Evolutionary conservation across 2,797 vertebrate species (phyloP), one percentile per base, ranked within the genome.

Genomic region (Sebastes iracundus): DNA sequence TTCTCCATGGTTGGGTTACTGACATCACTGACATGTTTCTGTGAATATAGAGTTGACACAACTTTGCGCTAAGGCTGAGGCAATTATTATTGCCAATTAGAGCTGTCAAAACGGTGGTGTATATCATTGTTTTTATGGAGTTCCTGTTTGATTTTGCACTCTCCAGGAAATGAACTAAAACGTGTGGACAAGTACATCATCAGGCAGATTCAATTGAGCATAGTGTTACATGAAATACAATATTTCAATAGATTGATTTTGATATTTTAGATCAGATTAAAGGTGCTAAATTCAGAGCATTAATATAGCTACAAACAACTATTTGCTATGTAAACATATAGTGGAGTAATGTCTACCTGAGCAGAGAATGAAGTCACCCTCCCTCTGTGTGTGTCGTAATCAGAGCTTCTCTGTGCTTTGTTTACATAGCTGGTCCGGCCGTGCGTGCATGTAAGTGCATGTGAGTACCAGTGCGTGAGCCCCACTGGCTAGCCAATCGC

Each of bases 11-110:
- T 18, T 52, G 66, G 22, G 49, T 23, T n/a, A 72, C 30, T 75
- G 78, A 77, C 22, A 70, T 77, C 38, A 67, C 7, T 9, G 18
- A 55, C 42, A 82, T 77, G 16, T 81, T 67, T 63, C 42, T 6
- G 7, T 8, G 20, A 33, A 60, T 68, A 56, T 4, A 64, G 14
- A 71, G 30, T 66, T 12, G 67, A 33, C 35, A 59, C 0, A 16
- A 53, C 42, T 38, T 32, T 28, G 35, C 3, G 23, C 22, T 53
- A 14, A 42, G 22, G 25, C 7, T 9, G 20, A 69, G 35, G n/a
- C 12, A 71, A 22, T 33, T 66, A n/a, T 16, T 65, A 61, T 33
- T 72, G 42, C 55, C 27, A 71, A 56, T 66, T 35, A 77, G 23
- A 71, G 42, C 27, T 61, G 61, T 64, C 61, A 75, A 38, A 73